A percentile compares a stretch with the other conserved stretches of the same genome.
These are phyloP conservation scores for Drosophila bocqueti DNA, from an alignment of 1,140 invertebrate genomes.

Conservation along the genomic window DNA sequence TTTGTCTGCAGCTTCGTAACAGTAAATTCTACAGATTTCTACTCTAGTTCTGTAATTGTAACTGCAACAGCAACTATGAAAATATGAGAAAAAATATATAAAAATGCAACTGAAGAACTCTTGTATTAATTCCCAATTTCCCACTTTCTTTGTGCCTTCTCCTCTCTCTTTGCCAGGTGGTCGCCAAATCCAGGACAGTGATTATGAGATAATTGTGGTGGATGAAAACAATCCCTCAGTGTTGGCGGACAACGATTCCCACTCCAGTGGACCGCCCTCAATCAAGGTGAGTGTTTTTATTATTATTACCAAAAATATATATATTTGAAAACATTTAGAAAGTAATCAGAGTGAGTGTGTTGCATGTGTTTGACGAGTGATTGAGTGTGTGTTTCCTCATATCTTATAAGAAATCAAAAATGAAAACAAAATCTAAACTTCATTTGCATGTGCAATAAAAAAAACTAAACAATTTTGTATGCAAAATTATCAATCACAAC, in stretches of 20 bases:
- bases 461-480: constrained; percentile 45
- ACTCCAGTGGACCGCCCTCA: constrained; percentile 90
- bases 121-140: constrained; percentile 5
- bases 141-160: neutral
- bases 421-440: constrained; percentile 37
- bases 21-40: constrained; percentile 52
- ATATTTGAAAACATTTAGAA: neutral
- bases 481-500: constrained; percentile 48
- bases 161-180: constrained; percentile 76
- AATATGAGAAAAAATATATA: neutral
- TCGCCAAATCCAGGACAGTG: constrained; percentile 89
- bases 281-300: constrained; percentile 89
- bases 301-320: neutral
- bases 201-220: constrained; percentile 95
- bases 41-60: constrained; percentile 53
- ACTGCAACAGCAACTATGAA: constrained; percentile 20
- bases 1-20: constrained; percentile 47
- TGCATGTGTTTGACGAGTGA: constrained; percentile 21
- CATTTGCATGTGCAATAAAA: constrained; percentile 69
- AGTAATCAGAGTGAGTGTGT: neutral
- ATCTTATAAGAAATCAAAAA: constrained; percentile 1
- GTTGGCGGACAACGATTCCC: constrained; percentile 90
- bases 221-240: constrained; percentile 95
- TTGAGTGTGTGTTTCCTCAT: constrained; percentile 10
- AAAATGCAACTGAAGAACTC: neutral